Evolutionary conservation across 92 coral and sea anemone genomes (phyloP), one percentile per base, ranked within the genome.

Genomic region (Actinernus sp.): DNA sequence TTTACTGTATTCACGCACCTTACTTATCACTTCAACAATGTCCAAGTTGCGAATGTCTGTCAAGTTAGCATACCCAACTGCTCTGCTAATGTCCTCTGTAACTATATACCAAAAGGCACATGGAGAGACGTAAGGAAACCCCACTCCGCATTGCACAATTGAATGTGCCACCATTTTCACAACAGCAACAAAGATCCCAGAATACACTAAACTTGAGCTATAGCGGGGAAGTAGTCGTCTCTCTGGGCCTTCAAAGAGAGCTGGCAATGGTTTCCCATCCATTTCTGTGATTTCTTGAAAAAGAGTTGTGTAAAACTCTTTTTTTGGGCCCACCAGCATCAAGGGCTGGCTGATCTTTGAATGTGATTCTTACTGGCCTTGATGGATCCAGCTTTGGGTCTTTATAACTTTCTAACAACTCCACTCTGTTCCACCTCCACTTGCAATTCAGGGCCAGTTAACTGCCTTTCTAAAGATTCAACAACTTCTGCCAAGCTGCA

Each of bases 131-230:
- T 59, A 45, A 37, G 80, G 72, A 22, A 83, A 66, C 29, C 90
- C 90, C 32, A 76, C 71, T 47, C 90, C 90, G 76, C 90, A 76
- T 40, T 76, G 90, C 20, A 62, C 78, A 54, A 83, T 76, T 18
- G 90, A 83, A 60, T 83, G 90, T 27, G 90, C 90, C 24, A 76
- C 76, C 79, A 83, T 75, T 65, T 83, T 83, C 31, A 79, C 90
- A 18, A 83, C 50, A 27, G 78, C 63, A 26, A 47, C 62, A 72
- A 83, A 62, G 61, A 83, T 51, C 18, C 79, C 84, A 26, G 80
- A 76, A 59, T 75, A 83, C 36, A 76, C 84, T 41, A 83, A 75
- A 16, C 84, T 54, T 30, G 73, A 55, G 63, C 50, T 75, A 45
- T 68, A 83, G 26, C 50, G 22, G 54, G 87, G 80, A 37, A 72